Evolutionary conservation across 2,797 vertebrate species (phyloP).

Genomic region (Phoxinus dragarum): DNA sequence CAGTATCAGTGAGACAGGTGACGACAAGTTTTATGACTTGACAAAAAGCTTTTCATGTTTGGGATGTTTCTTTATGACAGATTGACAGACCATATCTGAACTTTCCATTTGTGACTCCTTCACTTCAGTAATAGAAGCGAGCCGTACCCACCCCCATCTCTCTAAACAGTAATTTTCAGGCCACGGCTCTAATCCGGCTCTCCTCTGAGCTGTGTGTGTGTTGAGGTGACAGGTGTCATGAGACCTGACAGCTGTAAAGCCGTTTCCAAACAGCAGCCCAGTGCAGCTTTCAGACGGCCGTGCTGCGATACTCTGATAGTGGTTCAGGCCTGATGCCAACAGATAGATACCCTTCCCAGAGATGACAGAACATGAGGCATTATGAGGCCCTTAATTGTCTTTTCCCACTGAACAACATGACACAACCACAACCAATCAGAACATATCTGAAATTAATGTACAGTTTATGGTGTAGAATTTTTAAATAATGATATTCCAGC

Average conservation of each 20-base stretch:
- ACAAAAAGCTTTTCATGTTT: conserved; percentile 49
- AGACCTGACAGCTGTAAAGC: conserved; percentile 85
- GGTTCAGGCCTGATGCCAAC: conserved; percentile 68
- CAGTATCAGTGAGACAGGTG: conserved; percentile 32
- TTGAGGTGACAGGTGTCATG: conserved; percentile 70
- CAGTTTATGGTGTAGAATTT: no score
- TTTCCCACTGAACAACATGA: not conserved
- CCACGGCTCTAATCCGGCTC: conserved; percentile 58
- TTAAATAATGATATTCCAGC: no score
- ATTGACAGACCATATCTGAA: conserved; percentile 66
- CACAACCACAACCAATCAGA: not conserved
- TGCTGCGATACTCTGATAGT: conserved; percentile 63
- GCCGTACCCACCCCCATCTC: conserved; percentile 13
- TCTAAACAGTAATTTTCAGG: conserved; percentile 50
- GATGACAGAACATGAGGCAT: conserved; percentile 69
- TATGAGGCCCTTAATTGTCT: conserved; percentile 63
- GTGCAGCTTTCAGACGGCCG: conserved; percentile 27
- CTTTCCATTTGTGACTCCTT: conserved; percentile 59
- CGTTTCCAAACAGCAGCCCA: conserved; percentile 78
- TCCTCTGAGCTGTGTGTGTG: conserved; percentile 72
- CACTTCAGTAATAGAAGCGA: not conserved
- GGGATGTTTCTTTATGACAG: conserved; percentile 66
- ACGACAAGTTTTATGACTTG: conserved; percentile 44
- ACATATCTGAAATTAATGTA: no score
- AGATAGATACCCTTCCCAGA: conserved; percentile 60